Percentiles rank a stretch among this genome's conserved stretches.
Conservation (phyloP, 1,140 invertebrate genomes). For the Diploscapter pachys region DNA sequence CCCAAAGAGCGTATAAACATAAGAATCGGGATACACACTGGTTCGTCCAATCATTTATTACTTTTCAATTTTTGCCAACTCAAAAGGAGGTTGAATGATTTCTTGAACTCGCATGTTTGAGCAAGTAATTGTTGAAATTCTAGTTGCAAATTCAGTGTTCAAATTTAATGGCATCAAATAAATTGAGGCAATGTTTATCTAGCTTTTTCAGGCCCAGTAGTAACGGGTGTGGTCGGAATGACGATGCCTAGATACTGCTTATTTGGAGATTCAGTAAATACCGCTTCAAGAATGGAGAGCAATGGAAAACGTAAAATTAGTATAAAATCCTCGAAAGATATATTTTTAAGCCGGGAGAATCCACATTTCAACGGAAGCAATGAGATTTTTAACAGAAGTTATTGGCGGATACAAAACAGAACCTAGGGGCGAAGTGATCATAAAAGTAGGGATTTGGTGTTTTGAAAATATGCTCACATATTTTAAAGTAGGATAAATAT, state of each 20-base stretch:
- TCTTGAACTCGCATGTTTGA: neutral
- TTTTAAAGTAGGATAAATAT: no score
- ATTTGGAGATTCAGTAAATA: conserved; percentile 90
- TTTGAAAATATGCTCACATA: no score
- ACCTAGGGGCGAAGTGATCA: conserved; percentile 33
- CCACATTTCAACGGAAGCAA: conserved; percentile 66
- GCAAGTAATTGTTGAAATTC: conserved; percentile 25
- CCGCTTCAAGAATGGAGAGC: conserved; percentile 80
- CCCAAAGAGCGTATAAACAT: conserved; percentile 80
- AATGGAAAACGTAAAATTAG: conserved; percentile 51
- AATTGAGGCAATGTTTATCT: conserved; percentile 36
- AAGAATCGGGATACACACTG: conserved; percentile 65
- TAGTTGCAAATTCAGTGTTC: no score
- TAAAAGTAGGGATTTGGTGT: conserved; percentile 15
- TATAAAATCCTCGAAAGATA: conserved; percentile 14
- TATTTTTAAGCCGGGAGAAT: conserved; percentile 47
- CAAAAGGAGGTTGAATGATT: no score
- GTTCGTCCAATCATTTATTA: conserved; percentile 40
- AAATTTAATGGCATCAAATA: conserved; percentile 26
- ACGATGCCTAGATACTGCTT: conserved; percentile 62
- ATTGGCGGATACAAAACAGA: conserved; percentile 15
- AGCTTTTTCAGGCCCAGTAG: conserved; percentile 10
- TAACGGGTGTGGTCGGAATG: conserved; percentile 58
- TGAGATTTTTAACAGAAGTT: conserved; percentile 86
- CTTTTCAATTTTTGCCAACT: neutral